These are phyloP conservation scores for Enteromius viviparus DNA, from an alignment of 2,797 vertebrate genomes.

Conservation along the genomic window DNA sequence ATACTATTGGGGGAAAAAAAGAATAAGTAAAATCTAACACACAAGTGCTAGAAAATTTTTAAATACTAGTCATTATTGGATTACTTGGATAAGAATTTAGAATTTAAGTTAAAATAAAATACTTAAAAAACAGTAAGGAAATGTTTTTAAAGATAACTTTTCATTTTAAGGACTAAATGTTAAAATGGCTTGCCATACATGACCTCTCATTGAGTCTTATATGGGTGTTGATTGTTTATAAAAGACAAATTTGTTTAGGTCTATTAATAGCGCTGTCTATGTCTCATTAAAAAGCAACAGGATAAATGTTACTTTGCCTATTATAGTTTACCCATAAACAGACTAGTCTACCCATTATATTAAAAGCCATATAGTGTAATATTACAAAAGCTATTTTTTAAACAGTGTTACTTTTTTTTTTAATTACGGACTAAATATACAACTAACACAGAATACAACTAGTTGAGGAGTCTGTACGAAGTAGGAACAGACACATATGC, in stretches of 20 bases:
- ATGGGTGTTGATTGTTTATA: slow-evolving; percentile 7
- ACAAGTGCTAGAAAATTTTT: neutral
- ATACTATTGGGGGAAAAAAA: neutral
- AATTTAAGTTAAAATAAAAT: too few species aligned
- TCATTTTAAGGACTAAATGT: neutral
- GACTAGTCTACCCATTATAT: neutral
- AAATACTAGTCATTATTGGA: neutral
- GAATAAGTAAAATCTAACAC: neutral
- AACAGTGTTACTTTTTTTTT: neutral
- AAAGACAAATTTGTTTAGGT: neutral
- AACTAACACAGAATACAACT: neutral
- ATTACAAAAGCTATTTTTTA: slow-evolving; percentile 4
- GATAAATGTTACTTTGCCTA: neutral
- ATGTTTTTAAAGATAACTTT: neutral
- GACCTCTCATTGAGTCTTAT: slow-evolving; percentile 9
- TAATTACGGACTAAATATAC: neutral
- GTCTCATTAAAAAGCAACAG: neutral
- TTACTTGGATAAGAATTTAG: neutral
- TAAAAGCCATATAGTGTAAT: neutral
- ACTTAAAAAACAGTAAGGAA: neutral
- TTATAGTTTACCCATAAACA: neutral
- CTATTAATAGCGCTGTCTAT: slow-evolving; percentile 16
- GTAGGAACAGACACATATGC: neutral
- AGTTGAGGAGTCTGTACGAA: neutral
- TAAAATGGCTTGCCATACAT: slow-evolving; percentile 21